Evolutionary conservation across 2,797 vertebrate species (phyloP), one percentile per base, ranked within the genome.

Genomic region (Artibeus lituratus): DNA sequence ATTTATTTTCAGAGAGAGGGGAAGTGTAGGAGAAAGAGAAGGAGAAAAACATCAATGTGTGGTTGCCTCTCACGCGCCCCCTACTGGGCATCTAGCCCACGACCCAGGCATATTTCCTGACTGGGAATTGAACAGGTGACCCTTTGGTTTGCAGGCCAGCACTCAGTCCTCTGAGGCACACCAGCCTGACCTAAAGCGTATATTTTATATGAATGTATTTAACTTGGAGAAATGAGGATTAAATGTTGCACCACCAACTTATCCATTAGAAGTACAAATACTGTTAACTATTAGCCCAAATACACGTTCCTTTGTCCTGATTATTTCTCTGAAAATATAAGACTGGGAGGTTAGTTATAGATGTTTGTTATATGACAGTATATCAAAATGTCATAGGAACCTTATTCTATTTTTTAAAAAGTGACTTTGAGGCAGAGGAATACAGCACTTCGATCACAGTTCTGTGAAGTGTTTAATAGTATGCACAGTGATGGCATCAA

Each of bases 201-300:
- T 72, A 69, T 96, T 86, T 92, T 87, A 22, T 90, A 47, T 86
- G 67, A 87, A 26, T 51, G 19, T 47, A 65, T 90, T 91, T 80
- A 78, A 86, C 42, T 67, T 44, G 51, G 24, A 80, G 85, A 90
- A 80, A 6, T 29, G 29, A 87, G 55, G 37, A 84, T 93, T 91
- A 42, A 76, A 72, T 70, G 83, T 67, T 14, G 4, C 0, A 16
- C 35, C 39, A 49, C 1, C 3, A 29, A 18, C 24, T 94, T 95
- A 59, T 29, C 44, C 77, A 76, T 72, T 80, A 69, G 35, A 83
- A 72, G 42, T 77, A 49, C 12, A 87, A 76, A 70, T n/a, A 12
- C 22, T 62, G 3, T 16, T 87, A 70, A 59, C 26, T 69, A 1
- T 15, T 84, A 70, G 67, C 21, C 26, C n/a, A 91, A 89, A 42